A percentile compares a stretch with the other conserved stretches of the same genome.
Conservation (phyloP, 2,888 invertebrate genomes). For the Geotrupes spiniger region DNA sequence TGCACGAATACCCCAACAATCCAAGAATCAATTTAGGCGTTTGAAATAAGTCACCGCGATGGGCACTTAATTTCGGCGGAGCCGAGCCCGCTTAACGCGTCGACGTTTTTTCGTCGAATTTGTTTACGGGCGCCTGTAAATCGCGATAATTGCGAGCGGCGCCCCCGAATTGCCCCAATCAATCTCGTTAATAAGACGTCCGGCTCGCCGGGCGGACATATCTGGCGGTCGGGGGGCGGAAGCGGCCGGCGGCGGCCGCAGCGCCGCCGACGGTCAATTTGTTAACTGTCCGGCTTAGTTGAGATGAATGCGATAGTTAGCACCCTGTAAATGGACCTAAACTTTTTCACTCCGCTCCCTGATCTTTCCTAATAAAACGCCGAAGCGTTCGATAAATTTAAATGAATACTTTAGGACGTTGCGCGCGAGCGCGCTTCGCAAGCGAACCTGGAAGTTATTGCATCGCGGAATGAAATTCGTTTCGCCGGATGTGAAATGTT, state of each 20-base stretch:
- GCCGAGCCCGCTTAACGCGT: no score
- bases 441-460: no score
- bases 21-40: no score
- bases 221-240: constrained; percentile 44
- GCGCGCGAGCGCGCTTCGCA: no score
- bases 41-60: no score
- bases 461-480: no score
- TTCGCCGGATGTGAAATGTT: no score
- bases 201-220: constrained; percentile 38
- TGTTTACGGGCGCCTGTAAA: no score
- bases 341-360: constrained; percentile 27
- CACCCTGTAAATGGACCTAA: constrained; percentile 28
- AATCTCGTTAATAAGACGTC: constrained; percentile 48
- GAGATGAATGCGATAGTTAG: constrained; percentile 43
- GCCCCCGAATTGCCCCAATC: constrained; percentile 40
- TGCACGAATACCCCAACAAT: no score
- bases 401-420: constrained; percentile 1
- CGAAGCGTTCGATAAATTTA: constrained; percentile 1
- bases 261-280: constrained; percentile 45
- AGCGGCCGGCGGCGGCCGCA: constrained; percentile 43
- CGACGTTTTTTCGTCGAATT: no score
- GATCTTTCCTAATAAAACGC: constrained; percentile 7
- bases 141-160: constrained; percentile 7
- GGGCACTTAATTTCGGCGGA: no score
- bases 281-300: constrained; percentile 45